phyloP scores from a whole-genome alignment of 2,797 vertebrate genomes.

The Phyllotis vaccarum region DNA sequence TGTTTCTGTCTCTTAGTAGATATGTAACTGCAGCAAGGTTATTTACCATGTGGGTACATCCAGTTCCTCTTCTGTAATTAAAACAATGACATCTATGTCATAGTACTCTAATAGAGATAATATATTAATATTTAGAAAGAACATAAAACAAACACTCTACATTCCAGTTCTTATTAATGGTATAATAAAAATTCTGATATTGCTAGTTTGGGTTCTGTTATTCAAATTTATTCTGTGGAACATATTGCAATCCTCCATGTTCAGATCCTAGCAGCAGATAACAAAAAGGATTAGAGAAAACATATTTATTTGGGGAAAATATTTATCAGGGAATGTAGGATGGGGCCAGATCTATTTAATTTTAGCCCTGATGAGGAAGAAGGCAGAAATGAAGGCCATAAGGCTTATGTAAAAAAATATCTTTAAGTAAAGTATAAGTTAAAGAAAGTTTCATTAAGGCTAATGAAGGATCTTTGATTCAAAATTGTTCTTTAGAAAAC shows the following conservation, averaged over 20 bases:
- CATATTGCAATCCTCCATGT: not conserved
- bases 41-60: not conserved
- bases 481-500: slow-evolving; percentile 23
- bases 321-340: not conserved
- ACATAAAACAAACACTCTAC: not conserved
- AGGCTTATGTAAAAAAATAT: not conserved
- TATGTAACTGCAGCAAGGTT: not conserved
- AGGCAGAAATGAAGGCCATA: slow-evolving; percentile 3
- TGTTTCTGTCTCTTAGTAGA: slow-evolving; percentile 21
- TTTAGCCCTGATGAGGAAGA: not conserved
- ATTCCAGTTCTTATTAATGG: slow-evolving; percentile 11
- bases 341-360: not conserved
- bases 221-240: not conserved
- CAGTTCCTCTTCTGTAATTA: slow-evolving; percentile 44
- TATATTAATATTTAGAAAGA: slow-evolving; percentile 18
- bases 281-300: slow-evolving; percentile 37
- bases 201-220: slow-evolving; percentile 3
- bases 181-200: not conserved
- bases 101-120: not conserved
- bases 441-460: slow-evolving; percentile 26
- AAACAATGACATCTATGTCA: slow-evolving; percentile 36
- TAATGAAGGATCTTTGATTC: not conserved
- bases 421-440: not conserved
- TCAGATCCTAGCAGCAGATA: slow-evolving; percentile 5
- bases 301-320: not conserved